These are phyloP conservation scores for Sitodiplosis mosellana DNA, from an alignment of 1,140 invertebrate species.

Conservation along the genomic window DNA sequence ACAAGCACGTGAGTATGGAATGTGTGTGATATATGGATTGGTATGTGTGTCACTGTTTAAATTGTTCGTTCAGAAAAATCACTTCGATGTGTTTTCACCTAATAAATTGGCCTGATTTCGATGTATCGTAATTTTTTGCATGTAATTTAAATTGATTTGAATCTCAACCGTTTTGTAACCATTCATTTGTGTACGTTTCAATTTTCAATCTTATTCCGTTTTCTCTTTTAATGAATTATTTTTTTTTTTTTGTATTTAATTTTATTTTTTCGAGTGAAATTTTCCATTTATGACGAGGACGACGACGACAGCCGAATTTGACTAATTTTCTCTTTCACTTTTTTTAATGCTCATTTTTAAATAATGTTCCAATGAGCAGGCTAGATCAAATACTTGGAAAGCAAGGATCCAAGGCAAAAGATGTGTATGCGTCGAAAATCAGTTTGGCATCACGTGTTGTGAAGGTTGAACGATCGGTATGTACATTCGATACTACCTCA, in stretches of 20 bases:
- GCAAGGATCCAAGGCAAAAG: slow-evolving; percentile 79
- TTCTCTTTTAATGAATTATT: not conserved
- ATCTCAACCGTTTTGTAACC: too few species aligned
- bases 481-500: slow-evolving; percentile 7
- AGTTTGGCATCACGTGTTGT: slow-evolving; percentile 82
- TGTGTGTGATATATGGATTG: too few species aligned
- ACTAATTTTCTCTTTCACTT: not conserved
- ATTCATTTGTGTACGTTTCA: not conserved
- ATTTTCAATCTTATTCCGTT: not conserved
- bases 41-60: too few species aligned
- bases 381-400: slow-evolving; percentile 89
- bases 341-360: not conserved
- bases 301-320: too few species aligned
- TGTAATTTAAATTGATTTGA: too few species aligned
- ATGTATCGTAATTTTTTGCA: too few species aligned
- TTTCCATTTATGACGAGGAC: too few species aligned
- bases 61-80: too few species aligned
- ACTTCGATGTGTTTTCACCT: too few species aligned
- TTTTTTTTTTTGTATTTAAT: not conserved
- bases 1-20: too few species aligned
- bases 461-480: slow-evolving; percentile 87
- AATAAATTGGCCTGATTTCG: too few species aligned
- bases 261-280: not conserved
- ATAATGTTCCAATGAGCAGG: slow-evolving; percentile 30
- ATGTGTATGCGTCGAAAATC: slow-evolving; percentile 86